Conservation (phyloP, 2,797 vertebrate genomes). For the Lepilemur septentrionalis region DNA sequence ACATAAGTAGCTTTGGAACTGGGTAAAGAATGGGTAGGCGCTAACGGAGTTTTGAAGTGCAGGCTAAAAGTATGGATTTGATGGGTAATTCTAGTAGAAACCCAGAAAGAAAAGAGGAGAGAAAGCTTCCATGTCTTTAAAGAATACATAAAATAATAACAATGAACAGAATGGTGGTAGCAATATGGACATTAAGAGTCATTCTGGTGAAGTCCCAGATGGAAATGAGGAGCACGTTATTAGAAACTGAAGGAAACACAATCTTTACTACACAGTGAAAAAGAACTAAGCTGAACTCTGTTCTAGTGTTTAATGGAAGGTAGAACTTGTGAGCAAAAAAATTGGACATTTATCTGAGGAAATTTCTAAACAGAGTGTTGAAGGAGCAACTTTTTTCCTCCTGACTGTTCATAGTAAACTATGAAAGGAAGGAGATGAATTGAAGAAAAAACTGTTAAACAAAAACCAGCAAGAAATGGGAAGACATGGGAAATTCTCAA, state of each 20-base stretch:
- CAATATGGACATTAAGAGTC: neutral
- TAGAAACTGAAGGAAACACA: neutral
- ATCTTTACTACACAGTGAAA: neutral
- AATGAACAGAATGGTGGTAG: neutral
- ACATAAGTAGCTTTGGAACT: neutral
- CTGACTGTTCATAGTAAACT: neutral
- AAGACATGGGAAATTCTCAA: neutral
- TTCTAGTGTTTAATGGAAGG: neutral
- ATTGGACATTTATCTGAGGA: neutral
- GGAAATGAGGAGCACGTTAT: neutral
- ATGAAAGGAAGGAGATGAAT: neutral
- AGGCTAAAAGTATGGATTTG: neutral
- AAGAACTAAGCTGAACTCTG: neutral
- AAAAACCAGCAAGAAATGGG: neutral
- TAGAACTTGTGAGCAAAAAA: neutral
- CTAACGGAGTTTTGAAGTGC: neutral
- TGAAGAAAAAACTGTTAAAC: neutral
- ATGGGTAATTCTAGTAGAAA: neutral
- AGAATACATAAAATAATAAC: neutral
- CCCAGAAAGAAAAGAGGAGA: neutral
- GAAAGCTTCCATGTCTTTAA: neutral
- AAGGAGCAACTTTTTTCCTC: neutral
- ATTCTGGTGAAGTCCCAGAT: neutral
- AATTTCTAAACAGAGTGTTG: neutral
- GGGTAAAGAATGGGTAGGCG: neutral